Percentiles rank a stretch among this genome's conserved stretches.
phyloP scores from a whole-genome alignment of 2,888 invertebrate species.

The Andrena haemorrhoa region DNA sequence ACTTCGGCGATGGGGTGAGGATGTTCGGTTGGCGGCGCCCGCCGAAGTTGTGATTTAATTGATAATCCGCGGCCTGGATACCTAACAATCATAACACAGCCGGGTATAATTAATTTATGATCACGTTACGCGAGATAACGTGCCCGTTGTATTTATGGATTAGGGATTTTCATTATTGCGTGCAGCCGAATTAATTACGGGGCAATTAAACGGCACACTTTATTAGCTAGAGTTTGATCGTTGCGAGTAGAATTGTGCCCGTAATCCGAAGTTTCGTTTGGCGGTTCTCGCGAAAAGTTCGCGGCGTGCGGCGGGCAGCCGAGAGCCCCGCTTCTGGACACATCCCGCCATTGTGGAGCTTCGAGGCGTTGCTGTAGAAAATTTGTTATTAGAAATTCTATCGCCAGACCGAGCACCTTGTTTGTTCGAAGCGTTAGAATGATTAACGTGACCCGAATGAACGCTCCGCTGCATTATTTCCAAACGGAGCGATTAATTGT shows the following conservation, averaged over 20 bases:
- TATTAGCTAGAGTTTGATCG: slow-evolving; percentile 35
- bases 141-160: slow-evolving; percentile 50
- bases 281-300: background rate
- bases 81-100: slow-evolving; percentile 33
- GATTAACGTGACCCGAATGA: too few species aligned
- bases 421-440: background rate
- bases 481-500: too few species aligned
- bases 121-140: slow-evolving; percentile 45
- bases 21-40: background rate
- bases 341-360: background rate
- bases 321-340: background rate
- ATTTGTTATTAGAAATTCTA: slow-evolving; percentile 23
- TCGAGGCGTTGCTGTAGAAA: slow-evolving; percentile 25
- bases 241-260: background rate
- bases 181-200: slow-evolving; percentile 35
- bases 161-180: slow-evolving; percentile 46
- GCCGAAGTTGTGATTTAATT: slow-evolving; percentile 25
- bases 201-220: slow-evolving; percentile 46
- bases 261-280: slow-evolving; percentile 25
- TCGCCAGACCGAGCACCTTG: background rate
- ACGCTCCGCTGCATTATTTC: too few species aligned
- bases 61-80: slow-evolving; percentile 27
- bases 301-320: background rate
- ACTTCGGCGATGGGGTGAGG: background rate
- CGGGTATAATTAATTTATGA: slow-evolving; percentile 49